phyloP scores from a whole-genome alignment of 2,888 invertebrate genomes.

The Pomacea canaliculata region DNA sequence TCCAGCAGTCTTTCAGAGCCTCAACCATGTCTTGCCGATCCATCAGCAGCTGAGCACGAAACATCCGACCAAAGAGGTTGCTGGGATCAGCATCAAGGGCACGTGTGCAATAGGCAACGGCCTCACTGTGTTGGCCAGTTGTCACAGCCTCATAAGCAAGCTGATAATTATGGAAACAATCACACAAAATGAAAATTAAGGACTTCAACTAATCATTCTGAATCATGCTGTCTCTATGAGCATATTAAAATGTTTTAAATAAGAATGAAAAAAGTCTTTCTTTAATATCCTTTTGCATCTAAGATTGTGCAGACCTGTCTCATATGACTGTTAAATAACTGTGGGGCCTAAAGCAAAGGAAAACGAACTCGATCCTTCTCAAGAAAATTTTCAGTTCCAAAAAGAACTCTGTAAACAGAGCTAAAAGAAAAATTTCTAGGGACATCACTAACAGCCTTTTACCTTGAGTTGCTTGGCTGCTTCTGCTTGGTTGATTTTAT shows the following conservation, averaged over 20 bases:
- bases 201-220: too few relatives aligned
- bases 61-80: conserved; percentile 43
- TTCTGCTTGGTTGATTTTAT: conserved; percentile 16
- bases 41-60: conserved; percentile 47
- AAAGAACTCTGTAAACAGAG: background rate
- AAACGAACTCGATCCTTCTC: background rate
- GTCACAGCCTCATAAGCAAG: conserved; percentile 16
- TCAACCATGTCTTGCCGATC: conserved; percentile 41
- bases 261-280: too few relatives aligned
- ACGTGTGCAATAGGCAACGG: background rate
- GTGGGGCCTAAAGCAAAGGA: background rate
- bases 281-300: too few relatives aligned
- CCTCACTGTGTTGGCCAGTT: conserved; percentile 5
- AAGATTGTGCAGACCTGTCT: background rate
- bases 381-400: background rate
- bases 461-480: conserved; percentile 27
- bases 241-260: too few relatives aligned
- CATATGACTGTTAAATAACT: background rate
- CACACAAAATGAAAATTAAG: too few relatives aligned
- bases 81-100: conserved; percentile 35
- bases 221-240: too few relatives aligned
- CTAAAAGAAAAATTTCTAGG: background rate
- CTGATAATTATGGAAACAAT: background rate
- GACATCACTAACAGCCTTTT: too few relatives aligned
- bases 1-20: conserved; percentile 50